Evolutionary conservation across 2,797 vertebrate species (phyloP).

Genomic region (Scyliorhinus canicula): DNA sequence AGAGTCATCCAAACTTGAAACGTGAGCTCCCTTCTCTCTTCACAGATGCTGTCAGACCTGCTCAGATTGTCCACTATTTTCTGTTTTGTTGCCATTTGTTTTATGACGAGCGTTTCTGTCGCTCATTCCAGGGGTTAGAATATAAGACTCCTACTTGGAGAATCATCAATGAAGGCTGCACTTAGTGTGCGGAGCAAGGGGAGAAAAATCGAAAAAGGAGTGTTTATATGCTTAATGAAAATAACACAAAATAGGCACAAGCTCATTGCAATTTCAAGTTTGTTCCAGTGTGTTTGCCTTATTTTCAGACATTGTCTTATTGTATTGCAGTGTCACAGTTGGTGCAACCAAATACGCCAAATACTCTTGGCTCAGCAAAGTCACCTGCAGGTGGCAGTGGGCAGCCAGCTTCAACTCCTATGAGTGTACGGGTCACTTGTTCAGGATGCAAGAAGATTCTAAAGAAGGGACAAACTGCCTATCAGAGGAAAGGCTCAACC

Average conservation of each 20-base stretch:
- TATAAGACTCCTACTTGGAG: neutral
- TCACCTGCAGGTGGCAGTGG: conserved; percentile 52
- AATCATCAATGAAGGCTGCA: neutral
- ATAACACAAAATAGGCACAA: neutral
- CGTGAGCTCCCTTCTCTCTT: too few relatives aligned
- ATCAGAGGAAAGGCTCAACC: conserved; percentile 88
- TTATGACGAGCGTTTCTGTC: neutral
- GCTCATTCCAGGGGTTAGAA: too few relatives aligned
- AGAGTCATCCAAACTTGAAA: too few relatives aligned
- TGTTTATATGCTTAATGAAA: neutral
- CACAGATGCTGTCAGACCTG: too few relatives aligned
- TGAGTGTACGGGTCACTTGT: conserved; percentile 75
- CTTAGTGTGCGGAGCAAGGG: neutral
- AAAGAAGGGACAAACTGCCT: conserved; percentile 91
- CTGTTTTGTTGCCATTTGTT: neutral
- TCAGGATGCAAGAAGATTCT: conserved; percentile 84
- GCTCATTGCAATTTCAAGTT: neutral
- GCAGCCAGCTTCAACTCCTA: conserved; percentile 62
- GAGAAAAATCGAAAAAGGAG: neutral
- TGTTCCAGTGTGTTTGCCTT: neutral
- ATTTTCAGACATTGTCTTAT: neutral
- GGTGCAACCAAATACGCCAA: neutral
- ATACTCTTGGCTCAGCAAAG: conserved; percentile 44
- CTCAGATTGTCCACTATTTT: too few relatives aligned
- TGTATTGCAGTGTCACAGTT: conserved; percentile 29